Evolutionary conservation across 2,888 invertebrate species (phyloP).

Genomic region (Ornithoptera priamus): DNA sequence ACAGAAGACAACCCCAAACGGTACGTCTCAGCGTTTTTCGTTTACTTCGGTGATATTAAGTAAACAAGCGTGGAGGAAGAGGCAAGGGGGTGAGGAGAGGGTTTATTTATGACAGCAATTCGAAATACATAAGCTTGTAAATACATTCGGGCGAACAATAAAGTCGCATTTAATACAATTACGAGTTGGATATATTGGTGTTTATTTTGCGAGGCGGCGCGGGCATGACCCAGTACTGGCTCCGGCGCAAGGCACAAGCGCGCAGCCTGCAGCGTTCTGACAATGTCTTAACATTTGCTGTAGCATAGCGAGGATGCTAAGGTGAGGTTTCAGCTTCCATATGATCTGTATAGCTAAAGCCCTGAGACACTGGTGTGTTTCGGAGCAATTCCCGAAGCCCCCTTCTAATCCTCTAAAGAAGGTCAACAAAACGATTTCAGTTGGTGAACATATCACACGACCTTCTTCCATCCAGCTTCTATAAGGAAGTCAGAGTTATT

Average conservation of each 20-base stretch:
- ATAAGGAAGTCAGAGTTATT: too few relatives aligned
- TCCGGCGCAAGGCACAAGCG: slow-evolving; percentile 31
- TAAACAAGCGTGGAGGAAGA: slow-evolving; percentile 19
- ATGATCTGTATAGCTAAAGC: too few relatives aligned
- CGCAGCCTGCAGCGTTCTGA: neutral
- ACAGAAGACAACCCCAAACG: neutral
- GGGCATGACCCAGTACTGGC: slow-evolving; percentile 46
- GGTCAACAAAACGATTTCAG: too few relatives aligned
- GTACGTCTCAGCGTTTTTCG: slow-evolving; percentile 17
- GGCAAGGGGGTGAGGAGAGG: too few relatives aligned
- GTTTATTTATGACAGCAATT: slow-evolving; percentile 45
- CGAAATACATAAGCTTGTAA: slow-evolving; percentile 59
- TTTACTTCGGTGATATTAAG: slow-evolving; percentile 17
- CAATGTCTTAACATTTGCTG: too few relatives aligned
- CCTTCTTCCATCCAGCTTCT: neutral
- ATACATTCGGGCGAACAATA: slow-evolving; percentile 63
- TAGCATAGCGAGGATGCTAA: too few relatives aligned
- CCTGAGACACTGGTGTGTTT: too few relatives aligned
- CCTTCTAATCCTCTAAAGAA: too few relatives aligned
- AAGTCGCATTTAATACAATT: slow-evolving; percentile 76
- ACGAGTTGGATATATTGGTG: slow-evolving; percentile 69
- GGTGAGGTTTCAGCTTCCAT: too few relatives aligned
- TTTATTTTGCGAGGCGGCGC: slow-evolving; percentile 70
- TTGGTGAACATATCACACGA: neutral
- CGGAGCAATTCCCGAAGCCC: too few relatives aligned